A percentile compares a stretch with the other conserved stretches of the same genome.
Conservation (phyloP, 2,888 invertebrate species). For the Eremobia ochroleuca region DNA sequence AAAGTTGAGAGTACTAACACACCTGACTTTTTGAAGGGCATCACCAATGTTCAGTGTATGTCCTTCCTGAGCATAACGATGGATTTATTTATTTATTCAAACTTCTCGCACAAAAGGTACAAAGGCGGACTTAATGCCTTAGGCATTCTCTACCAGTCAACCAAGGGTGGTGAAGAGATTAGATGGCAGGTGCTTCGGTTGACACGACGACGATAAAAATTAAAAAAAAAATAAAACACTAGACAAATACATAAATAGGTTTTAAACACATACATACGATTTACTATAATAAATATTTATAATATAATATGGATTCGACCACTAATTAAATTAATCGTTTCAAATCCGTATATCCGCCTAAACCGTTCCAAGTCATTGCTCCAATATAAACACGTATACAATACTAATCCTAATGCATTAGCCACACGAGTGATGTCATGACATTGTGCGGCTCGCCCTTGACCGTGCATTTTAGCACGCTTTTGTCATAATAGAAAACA, state of each 20-base stretch:
- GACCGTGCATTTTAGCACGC: constrained; percentile 31
- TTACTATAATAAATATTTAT: too few species aligned
- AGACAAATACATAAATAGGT: too few species aligned
- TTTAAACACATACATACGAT: too few species aligned
- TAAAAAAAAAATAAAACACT: too few species aligned
- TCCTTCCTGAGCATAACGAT: not conserved
- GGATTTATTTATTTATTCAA: too few species aligned
- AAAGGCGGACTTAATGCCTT: too few species aligned
- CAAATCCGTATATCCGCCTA: not conserved
- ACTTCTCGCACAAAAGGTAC: too few species aligned
- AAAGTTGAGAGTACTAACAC: not conserved
- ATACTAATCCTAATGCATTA: constrained; percentile 42
- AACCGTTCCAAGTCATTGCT: constrained; percentile 26
- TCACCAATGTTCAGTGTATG: not conserved
- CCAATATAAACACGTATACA: constrained; percentile 27
- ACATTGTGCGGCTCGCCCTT: constrained; percentile 44
- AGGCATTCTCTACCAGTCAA: too few species aligned
- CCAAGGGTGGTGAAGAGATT: too few species aligned
- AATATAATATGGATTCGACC: not conserved
- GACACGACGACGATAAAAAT: too few species aligned
- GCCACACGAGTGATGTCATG: constrained; percentile 32
- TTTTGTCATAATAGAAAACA: constrained; percentile 13
- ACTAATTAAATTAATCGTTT: not conserved
- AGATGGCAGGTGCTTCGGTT: too few species aligned
- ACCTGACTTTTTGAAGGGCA: not conserved